Percentiles rank a stretch among this genome's conserved stretches.
These are phyloP conservation scores for Ovibos moschatus DNA, from an alignment of 2,113 vertebrate species.

Conservation along the genomic window DNA sequence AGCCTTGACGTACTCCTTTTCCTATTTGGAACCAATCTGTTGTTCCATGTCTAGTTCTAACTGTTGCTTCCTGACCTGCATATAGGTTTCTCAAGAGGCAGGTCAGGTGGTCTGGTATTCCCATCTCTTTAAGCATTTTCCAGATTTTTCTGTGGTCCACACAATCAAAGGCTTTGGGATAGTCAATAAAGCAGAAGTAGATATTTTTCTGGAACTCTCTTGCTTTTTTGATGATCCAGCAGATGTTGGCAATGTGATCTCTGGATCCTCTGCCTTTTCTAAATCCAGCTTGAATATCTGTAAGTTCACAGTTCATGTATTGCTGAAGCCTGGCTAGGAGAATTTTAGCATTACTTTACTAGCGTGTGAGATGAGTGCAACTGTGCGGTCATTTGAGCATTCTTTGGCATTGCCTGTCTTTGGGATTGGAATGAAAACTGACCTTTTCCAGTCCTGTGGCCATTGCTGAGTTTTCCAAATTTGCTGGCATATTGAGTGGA, in stretches of 20 bases:
- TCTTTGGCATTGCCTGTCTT: background rate
- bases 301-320: background rate
- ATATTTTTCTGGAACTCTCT: background rate
- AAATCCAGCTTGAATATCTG: background rate
- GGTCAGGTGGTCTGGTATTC: background rate
- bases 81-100: background rate
- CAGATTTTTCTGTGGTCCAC: background rate
- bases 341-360: background rate
- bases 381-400: background rate
- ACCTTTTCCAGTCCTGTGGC: background rate
- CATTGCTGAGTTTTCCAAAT: background rate
- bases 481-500: background rate
- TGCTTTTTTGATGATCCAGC: background rate
- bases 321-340: background rate
- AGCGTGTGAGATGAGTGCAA: background rate
- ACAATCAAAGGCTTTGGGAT: background rate
- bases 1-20: background rate
- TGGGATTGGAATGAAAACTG: background rate
- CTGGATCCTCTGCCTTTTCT: background rate
- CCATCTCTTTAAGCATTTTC: background rate
- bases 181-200: background rate
- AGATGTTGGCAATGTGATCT: background rate
- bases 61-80: background rate
- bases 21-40: background rate
- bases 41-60: background rate